Evolutionary conservation across 2,888 invertebrate genomes (phyloP), one percentile per base, ranked within the genome.

Genomic region (Tetropium fuscum): DNA sequence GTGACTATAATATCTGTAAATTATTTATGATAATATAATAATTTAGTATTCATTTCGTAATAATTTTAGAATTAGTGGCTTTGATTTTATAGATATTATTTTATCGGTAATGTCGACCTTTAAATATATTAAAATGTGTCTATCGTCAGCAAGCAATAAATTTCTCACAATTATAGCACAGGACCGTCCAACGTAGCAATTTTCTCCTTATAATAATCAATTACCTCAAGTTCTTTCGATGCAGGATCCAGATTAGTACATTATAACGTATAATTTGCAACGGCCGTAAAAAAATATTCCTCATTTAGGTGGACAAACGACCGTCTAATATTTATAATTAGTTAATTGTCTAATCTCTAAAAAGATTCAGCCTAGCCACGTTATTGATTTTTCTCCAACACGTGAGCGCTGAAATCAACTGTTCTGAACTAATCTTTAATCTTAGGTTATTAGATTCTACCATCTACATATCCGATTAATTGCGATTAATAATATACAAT

Each of bases 361-460:
- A 60, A 48, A 53, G 61, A n/a, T n/a, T n/a, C n/a, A 65, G 65
- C 64, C 64, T 64, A 59, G 41, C 64, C 68, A 69, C 69, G 71
- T 71, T 69, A 71, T 66, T 66, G 69, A 68, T 68, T 68, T 65
- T 66, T 71, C 64, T 44, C 40, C 13, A 59, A 66, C 71, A 70
- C 69, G 71, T 70, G 69, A 69, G 55, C 51, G 30, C 53, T 53
- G 38, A 59, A 67, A 61, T 60, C 47, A 63, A 64, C 63, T 55
- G 66, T 64, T 64, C 58, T 58, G 60, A 58, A 60, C 54, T 60
- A 62, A 60, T 36, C 53, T 44, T 62, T 59, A 59, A 62, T 63
- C 54, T 63, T 54, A 56, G 56, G 57, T 63, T 65, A 66, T 63
- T 66, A 66, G 66, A 65, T 65, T n/a, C 66, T 64, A 48, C 51